These are phyloP conservation scores for Formicarius rufipectus DNA, from an alignment of 2,113 vertebrate species.

Conservation along the genomic window DNA sequence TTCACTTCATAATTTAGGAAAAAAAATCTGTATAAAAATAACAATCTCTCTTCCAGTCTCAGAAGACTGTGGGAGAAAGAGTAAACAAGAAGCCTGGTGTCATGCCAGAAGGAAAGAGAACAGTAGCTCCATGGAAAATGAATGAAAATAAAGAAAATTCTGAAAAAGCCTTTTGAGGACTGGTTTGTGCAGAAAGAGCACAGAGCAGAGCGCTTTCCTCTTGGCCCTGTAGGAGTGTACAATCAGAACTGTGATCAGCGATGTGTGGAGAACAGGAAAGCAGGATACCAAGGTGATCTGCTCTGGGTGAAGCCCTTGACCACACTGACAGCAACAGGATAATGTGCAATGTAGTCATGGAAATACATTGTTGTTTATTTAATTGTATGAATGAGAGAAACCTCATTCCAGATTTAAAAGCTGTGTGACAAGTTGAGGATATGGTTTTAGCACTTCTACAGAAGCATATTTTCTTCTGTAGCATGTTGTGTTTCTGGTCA, in stretches of 20 bases:
- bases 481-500: not conserved
- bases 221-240: not conserved
- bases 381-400: not conserved
- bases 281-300: not conserved
- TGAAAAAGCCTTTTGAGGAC: not conserved
- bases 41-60: not conserved
- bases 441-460: not conserved
- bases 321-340: not conserved
- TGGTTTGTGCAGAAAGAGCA: not conserved
- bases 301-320: not conserved
- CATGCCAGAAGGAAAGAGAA: not conserved
- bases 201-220: not conserved
- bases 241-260: not conserved
- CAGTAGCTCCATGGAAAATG: not conserved
- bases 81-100: not conserved
- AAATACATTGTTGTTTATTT: not conserved
- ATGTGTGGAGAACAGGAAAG: not conserved
- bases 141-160: not conserved
- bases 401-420: not conserved
- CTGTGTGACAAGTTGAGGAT: not conserved
- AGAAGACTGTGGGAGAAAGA: not conserved
- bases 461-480: not conserved
- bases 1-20: not conserved
- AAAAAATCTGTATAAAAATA: not conserved
- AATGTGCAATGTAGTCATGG: accelerated